phyloP scores from a whole-genome alignment of 2,888 invertebrate genomes.

The Mimas tiliae region DNA sequence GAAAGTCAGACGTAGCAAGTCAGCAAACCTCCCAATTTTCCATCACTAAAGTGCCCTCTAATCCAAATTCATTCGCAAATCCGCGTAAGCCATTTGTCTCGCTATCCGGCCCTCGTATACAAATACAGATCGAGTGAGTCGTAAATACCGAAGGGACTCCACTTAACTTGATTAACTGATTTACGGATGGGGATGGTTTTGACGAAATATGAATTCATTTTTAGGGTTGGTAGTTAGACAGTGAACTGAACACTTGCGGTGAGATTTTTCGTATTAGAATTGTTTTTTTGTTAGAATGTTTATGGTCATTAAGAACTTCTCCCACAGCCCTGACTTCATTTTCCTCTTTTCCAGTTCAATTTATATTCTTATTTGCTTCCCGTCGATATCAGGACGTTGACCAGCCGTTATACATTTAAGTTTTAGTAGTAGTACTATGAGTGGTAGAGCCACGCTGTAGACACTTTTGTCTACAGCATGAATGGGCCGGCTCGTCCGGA shows the following conservation, averaged over 20 bases:
- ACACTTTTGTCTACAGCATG: too few species aligned
- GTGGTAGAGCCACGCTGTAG: too few species aligned
- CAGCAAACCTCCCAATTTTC: not conserved
- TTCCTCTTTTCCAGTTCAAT: too few species aligned
- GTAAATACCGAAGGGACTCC: conserved; percentile 12
- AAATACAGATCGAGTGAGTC: conserved; percentile 18
- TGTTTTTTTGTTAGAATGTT: too few species aligned
- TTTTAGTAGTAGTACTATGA: too few species aligned
- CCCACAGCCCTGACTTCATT: too few species aligned
- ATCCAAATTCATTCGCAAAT: conserved; percentile 3
- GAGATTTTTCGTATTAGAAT: too few species aligned
- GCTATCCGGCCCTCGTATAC: not conserved
- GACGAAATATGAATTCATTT: conserved; percentile 19
- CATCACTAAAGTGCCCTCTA: conserved; percentile 11
- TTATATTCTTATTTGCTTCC: too few species aligned
- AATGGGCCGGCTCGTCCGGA: too few species aligned
- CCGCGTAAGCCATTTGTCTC: not conserved
- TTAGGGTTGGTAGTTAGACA: not conserved
- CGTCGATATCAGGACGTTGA: too few species aligned
- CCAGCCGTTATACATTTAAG: too few species aligned
- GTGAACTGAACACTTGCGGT: not conserved
- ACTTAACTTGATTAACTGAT: conserved; percentile 24
- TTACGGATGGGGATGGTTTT: conserved; percentile 9
- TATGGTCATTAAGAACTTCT: too few species aligned
- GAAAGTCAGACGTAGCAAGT: not conserved